phyloP scores from a whole-genome alignment of 2,113 vertebrate species.

The Corvus hawaiiensis region DNA sequence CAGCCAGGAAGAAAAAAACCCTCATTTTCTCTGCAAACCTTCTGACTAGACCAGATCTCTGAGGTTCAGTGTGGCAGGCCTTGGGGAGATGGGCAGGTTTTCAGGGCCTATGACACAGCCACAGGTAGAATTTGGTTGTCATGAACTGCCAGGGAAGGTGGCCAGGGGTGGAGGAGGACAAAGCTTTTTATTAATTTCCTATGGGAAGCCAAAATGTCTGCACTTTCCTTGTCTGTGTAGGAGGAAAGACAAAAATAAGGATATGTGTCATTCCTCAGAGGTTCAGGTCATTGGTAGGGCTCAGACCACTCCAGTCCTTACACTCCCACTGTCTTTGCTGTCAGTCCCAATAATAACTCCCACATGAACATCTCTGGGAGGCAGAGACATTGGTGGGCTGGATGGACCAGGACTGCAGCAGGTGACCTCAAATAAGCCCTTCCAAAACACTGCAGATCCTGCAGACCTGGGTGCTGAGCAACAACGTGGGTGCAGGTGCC shows the following conservation, averaged over 20 bases:
- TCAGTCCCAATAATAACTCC: background rate
- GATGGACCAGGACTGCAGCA: background rate
- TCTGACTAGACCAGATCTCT: background rate
- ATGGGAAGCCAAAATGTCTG: background rate
- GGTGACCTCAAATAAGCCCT: background rate
- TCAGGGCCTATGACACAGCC: background rate
- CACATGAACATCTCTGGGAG: background rate
- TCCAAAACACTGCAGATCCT: background rate
- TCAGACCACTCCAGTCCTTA: background rate
- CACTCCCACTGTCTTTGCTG: background rate
- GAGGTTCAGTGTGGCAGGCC: background rate
- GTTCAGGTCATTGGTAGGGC: background rate
- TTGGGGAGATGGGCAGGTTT: background rate
- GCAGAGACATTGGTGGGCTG: rapidly evolving
- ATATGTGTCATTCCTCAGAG: background rate
- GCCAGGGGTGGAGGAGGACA: background rate
- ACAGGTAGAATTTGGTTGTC: background rate
- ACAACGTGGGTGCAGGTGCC: rapidly evolving
- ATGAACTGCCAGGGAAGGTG: background rate
- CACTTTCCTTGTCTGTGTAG: background rate
- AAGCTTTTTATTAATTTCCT: background rate
- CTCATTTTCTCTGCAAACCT: slow-evolving; percentile 51
- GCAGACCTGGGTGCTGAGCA: background rate
- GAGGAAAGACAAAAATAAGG: background rate
- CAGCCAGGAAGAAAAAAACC: background rate